Percentiles rank a stretch among this genome's conserved stretches.
phyloP scores from a whole-genome alignment of 2,888 invertebrate species.

The Elgonia sp. region DNA sequence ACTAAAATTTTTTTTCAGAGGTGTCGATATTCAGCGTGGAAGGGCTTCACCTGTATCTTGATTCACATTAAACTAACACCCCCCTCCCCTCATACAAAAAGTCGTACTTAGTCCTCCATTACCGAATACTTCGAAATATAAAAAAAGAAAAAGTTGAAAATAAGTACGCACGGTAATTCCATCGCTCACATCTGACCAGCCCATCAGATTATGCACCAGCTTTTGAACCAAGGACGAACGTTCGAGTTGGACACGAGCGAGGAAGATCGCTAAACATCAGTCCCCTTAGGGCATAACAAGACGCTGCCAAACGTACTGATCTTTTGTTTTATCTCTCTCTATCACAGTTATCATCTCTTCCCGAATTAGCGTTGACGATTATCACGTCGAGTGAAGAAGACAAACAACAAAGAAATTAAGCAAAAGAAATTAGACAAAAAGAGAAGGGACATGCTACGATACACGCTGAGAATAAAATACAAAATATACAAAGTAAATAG shows the following conservation, averaged over 20 bases:
- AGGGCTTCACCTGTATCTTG: constrained; percentile 95
- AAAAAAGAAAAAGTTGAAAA: constrained; percentile 38
- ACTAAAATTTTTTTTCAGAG: constrained; percentile 88
- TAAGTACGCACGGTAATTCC: constrained; percentile 57
- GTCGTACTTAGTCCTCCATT: constrained; percentile 71
- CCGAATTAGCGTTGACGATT: constrained; percentile 65
- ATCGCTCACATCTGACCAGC: constrained; percentile 50
- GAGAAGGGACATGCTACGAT: too few relatives aligned
- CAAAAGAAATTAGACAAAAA: constrained; percentile 18
- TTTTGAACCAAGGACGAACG: constrained; percentile 43
- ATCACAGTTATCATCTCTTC: constrained; percentile 65
- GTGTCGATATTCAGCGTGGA: constrained; percentile 98
- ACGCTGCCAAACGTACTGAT: constrained; percentile 72
- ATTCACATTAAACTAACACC: constrained; percentile 88
- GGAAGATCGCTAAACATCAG: constrained; percentile 54
- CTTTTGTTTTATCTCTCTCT: constrained; percentile 53
- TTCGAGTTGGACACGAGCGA: constrained; percentile 43
- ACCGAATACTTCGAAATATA: constrained; percentile 20
- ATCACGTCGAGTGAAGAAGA: constrained; percentile 47
- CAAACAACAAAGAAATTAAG: constrained; percentile 31
- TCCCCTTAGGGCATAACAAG: constrained; percentile 62
- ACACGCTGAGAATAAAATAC: constrained; percentile 30
- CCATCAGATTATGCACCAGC: constrained; percentile 44
- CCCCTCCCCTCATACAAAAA: constrained; percentile 22
- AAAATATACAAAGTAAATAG: constrained; percentile 1